Evolutionary conservation across 1,140 invertebrate genomes (phyloP).

Genomic region (Drosophila arizonae): DNA sequence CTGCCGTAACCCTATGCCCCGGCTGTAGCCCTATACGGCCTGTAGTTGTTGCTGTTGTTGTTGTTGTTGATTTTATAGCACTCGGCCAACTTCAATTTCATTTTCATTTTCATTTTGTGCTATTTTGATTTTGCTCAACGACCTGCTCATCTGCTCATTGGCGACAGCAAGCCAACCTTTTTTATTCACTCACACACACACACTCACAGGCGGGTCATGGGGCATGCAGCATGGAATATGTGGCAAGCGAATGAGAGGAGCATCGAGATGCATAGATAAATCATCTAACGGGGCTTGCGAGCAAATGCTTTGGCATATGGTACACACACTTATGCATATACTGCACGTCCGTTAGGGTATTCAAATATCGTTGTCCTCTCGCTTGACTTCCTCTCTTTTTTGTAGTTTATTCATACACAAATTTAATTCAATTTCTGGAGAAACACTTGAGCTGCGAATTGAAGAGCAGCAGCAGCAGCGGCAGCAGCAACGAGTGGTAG

Average conservation of each 20-base stretch:
- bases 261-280: no score
- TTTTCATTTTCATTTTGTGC: slow-evolving; percentile 48
- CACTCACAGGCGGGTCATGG: no score
- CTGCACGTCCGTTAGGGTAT: no score
- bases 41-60: background rate
- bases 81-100: slow-evolving; percentile 42
- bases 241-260: no score
- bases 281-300: no score
- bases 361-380: no score
- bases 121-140: slow-evolving; percentile 51
- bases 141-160: slow-evolving; percentile 39
- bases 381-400: background rate
- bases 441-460: slow-evolving; percentile 38
- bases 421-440: slow-evolving; percentile 50
- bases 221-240: no score
- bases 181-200: background rate
- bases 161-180: slow-evolving; percentile 29
- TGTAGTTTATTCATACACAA: slow-evolving; percentile 40
- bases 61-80: slow-evolving; percentile 46
- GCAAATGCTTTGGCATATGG: no score
- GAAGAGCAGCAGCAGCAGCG: background rate
- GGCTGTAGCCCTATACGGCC: slow-evolving; percentile 21
- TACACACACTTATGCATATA: no score
- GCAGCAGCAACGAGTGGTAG: background rate
- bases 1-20: slow-evolving; percentile 27